phyloP scores from a whole-genome alignment of 2,113 vertebrate genomes.

The Siphamia tubifer region DNA sequence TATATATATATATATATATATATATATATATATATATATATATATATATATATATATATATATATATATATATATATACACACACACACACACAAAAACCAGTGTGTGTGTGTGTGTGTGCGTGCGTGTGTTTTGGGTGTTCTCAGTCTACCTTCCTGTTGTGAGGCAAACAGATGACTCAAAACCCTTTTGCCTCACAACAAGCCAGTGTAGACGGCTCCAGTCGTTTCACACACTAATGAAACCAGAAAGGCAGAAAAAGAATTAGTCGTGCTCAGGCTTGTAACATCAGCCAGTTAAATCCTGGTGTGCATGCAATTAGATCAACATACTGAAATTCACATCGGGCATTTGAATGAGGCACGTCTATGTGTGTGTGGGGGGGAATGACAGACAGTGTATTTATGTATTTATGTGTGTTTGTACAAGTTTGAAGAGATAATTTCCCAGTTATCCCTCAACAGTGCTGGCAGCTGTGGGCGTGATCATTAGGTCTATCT shows the following conservation, averaged over 20 bases:
- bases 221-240: slow-evolving; percentile 43
- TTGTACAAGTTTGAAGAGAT: slow-evolving; percentile 29
- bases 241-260: slow-evolving; percentile 59
- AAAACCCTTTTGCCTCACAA: slow-evolving; percentile 14
- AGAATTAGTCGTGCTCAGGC: slow-evolving; percentile 49
- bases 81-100: too few species aligned
- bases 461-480: slow-evolving; percentile 7
- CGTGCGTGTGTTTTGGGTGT: not conserved
- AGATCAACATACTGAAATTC: slow-evolving; percentile 49
- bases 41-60: too few species aligned
- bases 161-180: slow-evolving; percentile 33
- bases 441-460: slow-evolving; percentile 29
- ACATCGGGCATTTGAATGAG: slow-evolving; percentile 11
- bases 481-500: slow-evolving; percentile 10
- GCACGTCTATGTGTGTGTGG: not conserved
- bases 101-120: not conserved
- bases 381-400: not conserved
- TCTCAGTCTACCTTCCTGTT: not conserved
- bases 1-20: too few species aligned
- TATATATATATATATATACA: too few species aligned
- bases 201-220: slow-evolving; percentile 9
- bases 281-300: slow-evolving; percentile 47
- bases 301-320: slow-evolving; percentile 48
- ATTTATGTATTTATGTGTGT: slow-evolving; percentile 21
- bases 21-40: too few species aligned